Base-by-base conservation (phyloP, 2,113 vertebrate species). In the Bambusicola thoracicus region DNA sequence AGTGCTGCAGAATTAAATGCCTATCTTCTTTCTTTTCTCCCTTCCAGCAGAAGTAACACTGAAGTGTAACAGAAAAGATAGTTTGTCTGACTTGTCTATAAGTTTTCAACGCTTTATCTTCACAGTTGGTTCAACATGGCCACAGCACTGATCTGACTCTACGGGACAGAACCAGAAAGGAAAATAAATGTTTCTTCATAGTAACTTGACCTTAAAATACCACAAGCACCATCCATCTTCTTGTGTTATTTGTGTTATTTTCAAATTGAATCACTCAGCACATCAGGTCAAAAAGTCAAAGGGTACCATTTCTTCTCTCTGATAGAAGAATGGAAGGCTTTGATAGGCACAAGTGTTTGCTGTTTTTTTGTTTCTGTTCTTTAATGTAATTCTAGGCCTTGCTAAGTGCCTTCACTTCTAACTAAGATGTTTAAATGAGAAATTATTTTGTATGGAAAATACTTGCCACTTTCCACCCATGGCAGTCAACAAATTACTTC, bases 211-310 rank as follows among this genome's bases (percentile, higher is more conserved):
- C 95, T 92, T 92, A 92, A 94, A 95, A 93, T 87, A 80, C 86
- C 55, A 44, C 72, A 87, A 90, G 87, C 95, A 91, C 89, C 67
- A 96, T 96, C 86, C 63, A 63, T 96, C 96, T 92, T 93, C 90
- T 29, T 58, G 55, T 89, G 92, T 86, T 95, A 93, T 86, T 95
- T 95, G 93, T 95, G 66, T 89, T 95, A 72, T 92, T 95, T 95
- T 92, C 94, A 94, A 95, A 92, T 92, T 95, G 92, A 95, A 96
- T 95, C 90, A 93, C 92, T 94, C 92, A 89, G 92, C 84, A 59
- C 55, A 93, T 61, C 2, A 1, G 95, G 93, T 95, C 94, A 97
- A 94, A 88, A 93, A 92, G 95, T 94, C 94, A 95, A 83, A 95
- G 93, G 81, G 78, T 86, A 85, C 74, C 59, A 29, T 96, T 94